A percentile compares a stretch with the other conserved stretches of the same genome.
Conservation (phyloP, 2,888 invertebrate species). For the Clusia tigrina region DNA sequence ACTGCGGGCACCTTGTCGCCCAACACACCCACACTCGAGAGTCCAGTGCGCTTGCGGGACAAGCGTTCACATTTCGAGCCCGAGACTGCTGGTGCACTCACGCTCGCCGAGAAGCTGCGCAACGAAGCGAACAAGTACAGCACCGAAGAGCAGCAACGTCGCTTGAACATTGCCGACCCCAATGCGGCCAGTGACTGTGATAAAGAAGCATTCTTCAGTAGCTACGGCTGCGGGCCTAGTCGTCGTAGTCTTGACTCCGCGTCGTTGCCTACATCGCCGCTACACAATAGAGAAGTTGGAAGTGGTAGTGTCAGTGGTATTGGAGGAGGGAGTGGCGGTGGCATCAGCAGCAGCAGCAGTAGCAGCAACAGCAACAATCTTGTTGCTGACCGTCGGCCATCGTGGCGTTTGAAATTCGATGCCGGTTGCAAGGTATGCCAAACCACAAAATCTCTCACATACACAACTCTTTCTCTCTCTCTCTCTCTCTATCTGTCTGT, state of each 20-base stretch:
- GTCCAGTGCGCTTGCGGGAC: conserved; percentile 59
- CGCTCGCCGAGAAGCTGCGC: conserved; percentile 53
- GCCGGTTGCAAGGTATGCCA: conserved; percentile 84
- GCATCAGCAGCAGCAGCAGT: conserved; percentile 19
- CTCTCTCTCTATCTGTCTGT: too few species aligned
- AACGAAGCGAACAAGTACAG: conserved; percentile 55
- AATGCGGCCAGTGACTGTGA: conserved; percentile 34
- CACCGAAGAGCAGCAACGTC: conserved; percentile 34
- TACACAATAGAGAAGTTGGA: conserved; percentile 32
- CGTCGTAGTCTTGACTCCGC: conserved; percentile 42
- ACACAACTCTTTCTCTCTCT: background rate
- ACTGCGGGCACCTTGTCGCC: conserved; percentile 60
- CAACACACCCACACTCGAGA: conserved; percentile 58
- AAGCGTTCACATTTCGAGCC: conserved; percentile 61
- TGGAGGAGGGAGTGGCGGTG: conserved; percentile 28
- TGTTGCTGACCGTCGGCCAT: conserved; percentile 79
- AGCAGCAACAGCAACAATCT: conserved; percentile 34
- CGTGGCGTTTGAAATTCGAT: conserved; percentile 91
- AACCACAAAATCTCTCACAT: conserved; percentile 24
- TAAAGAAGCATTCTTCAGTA: conserved; percentile 39
- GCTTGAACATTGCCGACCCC: conserved; percentile 19
- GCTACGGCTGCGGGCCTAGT: conserved; percentile 40
- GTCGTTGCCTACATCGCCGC: conserved; percentile 45
- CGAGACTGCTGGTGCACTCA: conserved; percentile 52
- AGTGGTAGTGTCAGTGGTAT: conserved; percentile 17